Percentiles rank a stretch among this genome's conserved stretches.
phyloP scores from a whole-genome alignment of 2,797 vertebrate genomes.

The Coranthus polyacanthus region DNA sequence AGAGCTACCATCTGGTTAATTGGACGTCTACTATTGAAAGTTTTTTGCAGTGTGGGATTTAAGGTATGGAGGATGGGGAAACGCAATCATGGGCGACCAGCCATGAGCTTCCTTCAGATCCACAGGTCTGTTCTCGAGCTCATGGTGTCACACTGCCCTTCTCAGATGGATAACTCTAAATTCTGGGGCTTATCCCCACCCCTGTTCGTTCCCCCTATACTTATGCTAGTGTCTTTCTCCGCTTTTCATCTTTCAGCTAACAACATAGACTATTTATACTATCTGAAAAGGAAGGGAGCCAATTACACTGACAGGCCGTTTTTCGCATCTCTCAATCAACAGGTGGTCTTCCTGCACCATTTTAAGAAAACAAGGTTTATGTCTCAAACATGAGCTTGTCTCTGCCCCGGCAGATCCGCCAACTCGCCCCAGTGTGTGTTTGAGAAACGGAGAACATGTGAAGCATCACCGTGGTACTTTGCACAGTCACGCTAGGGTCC shows the following conservation, averaged over 20 bases:
- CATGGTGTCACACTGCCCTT: slow-evolving; percentile 71
- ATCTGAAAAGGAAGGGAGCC: slow-evolving; percentile 43
- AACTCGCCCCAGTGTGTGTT: slow-evolving; percentile 50
- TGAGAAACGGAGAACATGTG: slow-evolving; percentile 49
- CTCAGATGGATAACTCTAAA: slow-evolving; percentile 64
- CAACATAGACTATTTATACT: slow-evolving; percentile 19
- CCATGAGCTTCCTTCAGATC: slow-evolving; percentile 55
- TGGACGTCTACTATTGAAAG: slow-evolving; percentile 19
- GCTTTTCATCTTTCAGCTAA: slow-evolving; percentile 34
- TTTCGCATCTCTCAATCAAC: slow-evolving; percentile 66
- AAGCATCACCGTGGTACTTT: slow-evolving; percentile 60
- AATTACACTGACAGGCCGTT: slow-evolving; percentile 55
- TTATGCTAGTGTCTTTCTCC: slow-evolving; percentile 14
- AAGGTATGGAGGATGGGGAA: slow-evolving; percentile 43
- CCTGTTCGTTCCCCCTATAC: slow-evolving; percentile 29
- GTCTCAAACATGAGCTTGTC: slow-evolving; percentile 80
- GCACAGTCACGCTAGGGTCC: slow-evolving; percentile 71
- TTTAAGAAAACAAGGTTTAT: slow-evolving; percentile 60
- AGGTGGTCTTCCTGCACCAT: slow-evolving; percentile 58
- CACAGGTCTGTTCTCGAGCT: slow-evolving; percentile 46
- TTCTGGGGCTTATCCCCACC: slow-evolving; percentile 62
- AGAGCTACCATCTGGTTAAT: slow-evolving; percentile 30
- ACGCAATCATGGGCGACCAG: slow-evolving; percentile 52
- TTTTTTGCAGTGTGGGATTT: slow-evolving; percentile 30
- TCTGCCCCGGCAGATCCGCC: slow-evolving; percentile 47